Evolutionary conservation across 2,888 invertebrate species (phyloP).

Genomic region (Arrhopalites spinosus): DNA sequence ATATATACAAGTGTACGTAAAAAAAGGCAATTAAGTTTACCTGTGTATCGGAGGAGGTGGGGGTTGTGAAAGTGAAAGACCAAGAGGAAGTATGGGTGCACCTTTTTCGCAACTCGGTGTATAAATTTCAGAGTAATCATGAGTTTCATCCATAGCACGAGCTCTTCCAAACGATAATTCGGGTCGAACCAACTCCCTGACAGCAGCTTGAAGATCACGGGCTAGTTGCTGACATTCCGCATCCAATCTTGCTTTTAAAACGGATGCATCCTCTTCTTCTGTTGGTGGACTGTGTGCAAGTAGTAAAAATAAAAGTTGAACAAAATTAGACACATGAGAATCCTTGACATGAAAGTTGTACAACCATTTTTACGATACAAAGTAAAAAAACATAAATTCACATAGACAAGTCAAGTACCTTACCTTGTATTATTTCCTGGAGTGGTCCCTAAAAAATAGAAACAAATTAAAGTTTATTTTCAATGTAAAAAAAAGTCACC

Average conservation of each 20-base stretch:
- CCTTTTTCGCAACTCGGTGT: constrained; percentile 81
- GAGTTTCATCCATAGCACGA: constrained; percentile 60
- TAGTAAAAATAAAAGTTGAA: no score
- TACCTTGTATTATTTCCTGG: constrained; percentile 52
- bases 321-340: no score
- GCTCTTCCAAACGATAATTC: constrained; percentile 52
- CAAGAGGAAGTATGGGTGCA: constrained; percentile 49
- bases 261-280: constrained; percentile 60
- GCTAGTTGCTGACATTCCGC: constrained; percentile 58
- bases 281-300: constrained; percentile 51
- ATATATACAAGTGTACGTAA: no score
- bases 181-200: constrained; percentile 64
- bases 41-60: constrained; percentile 90
- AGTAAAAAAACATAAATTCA: no score
- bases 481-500: no score
- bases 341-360: no score
- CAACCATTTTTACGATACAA: no score
- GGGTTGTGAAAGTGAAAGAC: constrained; percentile 64
- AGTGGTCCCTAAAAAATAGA: constrained; percentile 48
- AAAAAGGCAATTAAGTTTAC: constrained; percentile 50
- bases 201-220: constrained; percentile 66
- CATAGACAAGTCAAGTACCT: no score
- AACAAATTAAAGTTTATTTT: neutral
- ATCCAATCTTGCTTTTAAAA: constrained; percentile 60
- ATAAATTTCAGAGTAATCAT: constrained; percentile 93